Evolutionary conservation across 2,113 vertebrate species (phyloP).

Genomic region (Corythornis vintsioides): DNA sequence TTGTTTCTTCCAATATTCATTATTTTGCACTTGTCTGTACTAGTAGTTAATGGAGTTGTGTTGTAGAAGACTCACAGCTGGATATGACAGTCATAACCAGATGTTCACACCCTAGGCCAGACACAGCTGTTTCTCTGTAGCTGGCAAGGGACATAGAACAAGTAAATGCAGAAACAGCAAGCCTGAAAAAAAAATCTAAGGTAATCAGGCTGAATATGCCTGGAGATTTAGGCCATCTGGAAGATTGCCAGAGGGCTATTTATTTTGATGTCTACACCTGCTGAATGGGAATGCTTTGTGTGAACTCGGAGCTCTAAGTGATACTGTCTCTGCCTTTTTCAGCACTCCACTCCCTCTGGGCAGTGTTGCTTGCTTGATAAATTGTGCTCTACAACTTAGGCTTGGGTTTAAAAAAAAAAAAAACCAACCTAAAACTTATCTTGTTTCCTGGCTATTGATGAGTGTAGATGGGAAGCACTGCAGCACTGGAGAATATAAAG

Average conservation of each 20-base stretch:
- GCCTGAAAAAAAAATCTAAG: constrained; percentile 50
- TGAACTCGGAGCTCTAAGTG: constrained; percentile 38
- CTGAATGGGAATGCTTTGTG: constrained; percentile 60
- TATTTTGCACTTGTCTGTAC: constrained; percentile 53
- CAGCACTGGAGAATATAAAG: not conserved
- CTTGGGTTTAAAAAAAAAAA: not conserved
- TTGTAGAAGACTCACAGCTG: constrained; percentile 63
- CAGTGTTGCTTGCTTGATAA: constrained; percentile 14
- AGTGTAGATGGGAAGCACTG: not conserved
- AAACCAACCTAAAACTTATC: not conserved
- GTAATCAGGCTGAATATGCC: constrained; percentile 66
- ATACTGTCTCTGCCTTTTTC: constrained; percentile 12
- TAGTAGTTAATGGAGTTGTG: constrained; percentile 33
- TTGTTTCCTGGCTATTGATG: not conserved
- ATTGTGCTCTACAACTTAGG: not conserved
- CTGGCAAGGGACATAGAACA: constrained; percentile 62
- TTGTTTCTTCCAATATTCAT: not conserved
- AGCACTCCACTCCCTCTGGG: not conserved
- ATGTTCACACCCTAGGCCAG: constrained; percentile 62
- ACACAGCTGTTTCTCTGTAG: constrained; percentile 48
- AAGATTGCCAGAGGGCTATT: constrained; percentile 50
- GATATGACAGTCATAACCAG: constrained; percentile 42
- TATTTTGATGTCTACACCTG: constrained; percentile 65
- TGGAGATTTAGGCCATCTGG: constrained; percentile 62
- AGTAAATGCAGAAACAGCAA: constrained; percentile 58